Evolutionary conservation across 2,888 invertebrate species (phyloP).

Genomic region (Mimumesa dahlbomi): DNA sequence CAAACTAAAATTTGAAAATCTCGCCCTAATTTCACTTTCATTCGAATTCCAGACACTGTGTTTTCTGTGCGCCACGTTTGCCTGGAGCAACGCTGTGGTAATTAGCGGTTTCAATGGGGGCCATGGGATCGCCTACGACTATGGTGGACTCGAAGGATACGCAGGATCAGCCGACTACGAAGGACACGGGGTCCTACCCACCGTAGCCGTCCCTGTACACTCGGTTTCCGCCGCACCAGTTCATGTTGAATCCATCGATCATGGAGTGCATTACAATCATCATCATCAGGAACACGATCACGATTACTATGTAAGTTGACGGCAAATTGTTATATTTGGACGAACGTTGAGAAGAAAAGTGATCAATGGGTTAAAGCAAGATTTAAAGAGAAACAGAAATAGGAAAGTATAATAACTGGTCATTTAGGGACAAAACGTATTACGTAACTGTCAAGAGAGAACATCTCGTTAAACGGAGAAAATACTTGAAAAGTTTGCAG

Average conservation of each 20-base stretch:
- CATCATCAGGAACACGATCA: conserved; percentile 70
- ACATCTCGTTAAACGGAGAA: no score
- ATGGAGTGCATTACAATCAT: conserved; percentile 60
- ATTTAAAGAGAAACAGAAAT: no score
- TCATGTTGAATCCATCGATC: conserved; percentile 61
- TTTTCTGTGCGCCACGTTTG: conserved; percentile 65
- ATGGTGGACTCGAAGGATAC: conserved; percentile 73
- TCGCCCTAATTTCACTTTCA: no score
- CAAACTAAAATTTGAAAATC: no score
- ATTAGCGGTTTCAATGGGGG: conserved; percentile 75
- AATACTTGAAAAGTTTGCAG: no score
- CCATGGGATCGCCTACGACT: conserved; percentile 73
- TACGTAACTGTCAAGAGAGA: no score
- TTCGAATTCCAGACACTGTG: conserved; percentile 65
- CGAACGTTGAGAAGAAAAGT: no score
- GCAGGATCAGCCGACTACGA: conserved; percentile 64
- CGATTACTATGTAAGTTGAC: conserved; percentile 76
- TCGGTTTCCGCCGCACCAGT: conserved; percentile 76
- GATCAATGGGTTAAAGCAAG: no score
- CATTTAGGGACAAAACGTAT: no score
- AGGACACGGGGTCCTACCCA: conserved; percentile 74
- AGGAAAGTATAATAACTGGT: no score
- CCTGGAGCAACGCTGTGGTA: conserved; percentile 71
- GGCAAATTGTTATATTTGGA: no score
- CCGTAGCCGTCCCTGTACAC: conserved; percentile 76